Evolutionary conservation across 2,888 invertebrate species (phyloP).

Genomic region (Adineta ricciae): DNA sequence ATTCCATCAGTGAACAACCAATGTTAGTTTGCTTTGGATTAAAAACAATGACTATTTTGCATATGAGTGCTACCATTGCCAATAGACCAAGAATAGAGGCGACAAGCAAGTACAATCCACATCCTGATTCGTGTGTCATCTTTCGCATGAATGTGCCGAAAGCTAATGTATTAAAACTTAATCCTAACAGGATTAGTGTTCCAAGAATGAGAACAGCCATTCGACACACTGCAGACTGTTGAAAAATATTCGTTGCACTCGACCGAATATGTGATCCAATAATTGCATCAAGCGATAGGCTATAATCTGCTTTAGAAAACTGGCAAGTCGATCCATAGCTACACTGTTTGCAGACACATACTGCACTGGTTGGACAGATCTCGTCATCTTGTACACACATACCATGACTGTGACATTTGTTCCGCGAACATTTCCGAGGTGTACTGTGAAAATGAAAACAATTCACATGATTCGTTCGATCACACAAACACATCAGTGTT

Average conservation of each 20-base stretch:
- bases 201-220: not conserved
- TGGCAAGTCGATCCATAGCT: not conserved
- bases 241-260: not conserved
- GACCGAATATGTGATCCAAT: no score
- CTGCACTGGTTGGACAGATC: not conserved
- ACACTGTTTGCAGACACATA: not conserved
- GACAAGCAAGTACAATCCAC: not conserved
- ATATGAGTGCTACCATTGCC: not conserved
- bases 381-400: not conserved
- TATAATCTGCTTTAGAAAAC: not conserved
- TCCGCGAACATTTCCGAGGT: not conserved
- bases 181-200: not conserved
- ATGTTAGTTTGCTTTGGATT: not conserved
- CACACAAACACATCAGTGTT: not conserved
- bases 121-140: not conserved
- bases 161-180: not conserved
- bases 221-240: not conserved
- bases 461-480: not conserved
- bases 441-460: not conserved
- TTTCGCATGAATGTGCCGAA: not conserved
- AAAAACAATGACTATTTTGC: not conserved
- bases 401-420: not conserved
- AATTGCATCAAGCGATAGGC: not conserved
- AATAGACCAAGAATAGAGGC: not conserved
- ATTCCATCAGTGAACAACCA: not conserved